Base-by-base conservation (phyloP, 2,797 vertebrate genomes). In the Eulemur albifrons region DNA sequence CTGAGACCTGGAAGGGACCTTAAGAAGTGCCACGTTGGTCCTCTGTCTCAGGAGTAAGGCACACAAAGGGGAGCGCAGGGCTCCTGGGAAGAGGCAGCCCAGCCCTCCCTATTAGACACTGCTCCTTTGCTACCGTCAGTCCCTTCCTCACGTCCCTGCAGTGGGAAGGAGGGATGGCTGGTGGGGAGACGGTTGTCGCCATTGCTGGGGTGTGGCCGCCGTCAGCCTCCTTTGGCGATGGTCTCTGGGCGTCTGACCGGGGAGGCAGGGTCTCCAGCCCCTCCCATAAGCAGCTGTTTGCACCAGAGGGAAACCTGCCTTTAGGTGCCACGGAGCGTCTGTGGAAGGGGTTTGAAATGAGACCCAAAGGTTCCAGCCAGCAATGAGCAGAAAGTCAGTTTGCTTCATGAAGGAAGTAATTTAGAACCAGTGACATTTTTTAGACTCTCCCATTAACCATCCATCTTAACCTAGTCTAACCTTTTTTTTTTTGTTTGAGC, bases 201-300 rank as follows among this genome's bases (percentile, higher is more conserved):
- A 40, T 90, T 0, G 0, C 18, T 54, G 1, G 80, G 50, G n/a
- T 21, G 27, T 52, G 52, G 72, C 85, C 0, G 4, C 38, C 6
- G 3, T 73, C 5, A 3, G n/a, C 80, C 32, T 11, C 21, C 23
- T 61, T n/a, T 50, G 20, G 69, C 21, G 5, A 10, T 2, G 14
- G 40, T 0, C 0, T 8, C 9, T 35, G 35, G 18, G 3, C 0
- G 15, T 30, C 4, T 9, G 6, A 70, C n/a, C 50, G 0, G 7
- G 30, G 52, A 50, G 35, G 38, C 77, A 5, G 12, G 7, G 23
- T 23, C 5, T 35, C 1, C 14, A 5, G 6, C 79, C 23, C 17
- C 25, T 13, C 57, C 35, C 18, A 2, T 12, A 30, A 18, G 13
- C 1, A 72, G 48, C 52, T 20, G 17, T 30, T 43, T 20, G 25